A percentile compares a stretch with the other conserved stretches of the same genome.
Conservation (phyloP, 1,140 invertebrate genomes). For the Drosophila chauvacae region DNA sequence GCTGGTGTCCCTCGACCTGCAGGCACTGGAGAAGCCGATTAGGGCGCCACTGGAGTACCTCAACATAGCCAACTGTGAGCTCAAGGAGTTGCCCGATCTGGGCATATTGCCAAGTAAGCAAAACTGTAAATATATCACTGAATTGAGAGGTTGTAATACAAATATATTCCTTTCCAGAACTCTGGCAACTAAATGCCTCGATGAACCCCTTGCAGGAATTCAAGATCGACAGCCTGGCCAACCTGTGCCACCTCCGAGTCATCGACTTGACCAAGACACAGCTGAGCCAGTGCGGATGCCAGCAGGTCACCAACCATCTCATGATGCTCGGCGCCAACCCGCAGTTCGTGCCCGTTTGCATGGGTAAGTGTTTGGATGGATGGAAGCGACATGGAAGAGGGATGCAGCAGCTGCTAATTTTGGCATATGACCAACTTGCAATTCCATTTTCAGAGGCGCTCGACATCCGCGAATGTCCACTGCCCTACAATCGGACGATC, state of each 20-base stretch:
- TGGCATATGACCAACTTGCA: conserved; percentile 63
- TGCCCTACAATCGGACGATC: conserved; percentile 78
- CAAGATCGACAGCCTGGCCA: conserved; percentile 60
- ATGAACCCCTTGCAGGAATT: conserved; percentile 70
- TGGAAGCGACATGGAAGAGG: conserved; percentile 11
- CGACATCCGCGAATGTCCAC: conserved; percentile 64
- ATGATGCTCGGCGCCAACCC: conserved; percentile 58
- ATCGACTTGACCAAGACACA: conserved; percentile 75
- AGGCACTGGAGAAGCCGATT: conserved; percentile 85
- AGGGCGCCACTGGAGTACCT: conserved; percentile 86
- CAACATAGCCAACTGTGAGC: conserved; percentile 86
- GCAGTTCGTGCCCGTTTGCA: conserved; percentile 74
- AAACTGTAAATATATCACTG: neutral
- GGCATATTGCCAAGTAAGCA: conserved; percentile 85
- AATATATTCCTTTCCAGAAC: conserved; percentile 35
- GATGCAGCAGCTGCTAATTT: conserved; percentile 67
- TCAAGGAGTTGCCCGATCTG: conserved; percentile 85
- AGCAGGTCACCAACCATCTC: conserved; percentile 74
- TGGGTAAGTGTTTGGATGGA: conserved; percentile 62
- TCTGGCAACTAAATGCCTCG: conserved; percentile 81
- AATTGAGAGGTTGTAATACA: neutral
- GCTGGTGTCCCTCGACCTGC: conserved; percentile 84
- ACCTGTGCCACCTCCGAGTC: conserved; percentile 75
- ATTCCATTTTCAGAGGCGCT: conserved; percentile 63
- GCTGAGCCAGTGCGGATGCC: conserved; percentile 68